Percentiles rank a stretch among this genome's conserved stretches.
Conservation (phyloP, 2,888 invertebrate species). For the Gymnoscelis rufifasciata region DNA sequence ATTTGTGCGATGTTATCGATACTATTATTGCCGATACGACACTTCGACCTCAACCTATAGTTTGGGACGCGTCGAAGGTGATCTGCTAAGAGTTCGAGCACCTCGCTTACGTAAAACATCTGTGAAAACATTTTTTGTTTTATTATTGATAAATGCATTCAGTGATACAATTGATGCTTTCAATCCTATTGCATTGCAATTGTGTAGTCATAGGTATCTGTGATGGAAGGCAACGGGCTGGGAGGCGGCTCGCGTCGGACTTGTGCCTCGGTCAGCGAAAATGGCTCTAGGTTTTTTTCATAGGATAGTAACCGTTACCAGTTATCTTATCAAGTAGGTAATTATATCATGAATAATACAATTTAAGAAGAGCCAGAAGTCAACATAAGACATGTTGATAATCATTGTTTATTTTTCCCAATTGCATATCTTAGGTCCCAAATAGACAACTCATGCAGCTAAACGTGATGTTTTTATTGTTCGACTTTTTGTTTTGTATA, state of each 20-base stretch:
- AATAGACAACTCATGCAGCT: not conserved
- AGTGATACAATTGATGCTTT: constrained; percentile 30
- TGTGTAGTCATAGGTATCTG: constrained; percentile 4
- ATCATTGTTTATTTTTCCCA: constrained; percentile 7
- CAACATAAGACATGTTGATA: not conserved
- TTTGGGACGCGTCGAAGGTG: constrained; percentile 72
- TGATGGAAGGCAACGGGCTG: too few relatives aligned
- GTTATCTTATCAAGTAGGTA: not conserved
- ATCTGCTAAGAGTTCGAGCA: constrained; percentile 60
- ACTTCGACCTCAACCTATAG: constrained; percentile 70
- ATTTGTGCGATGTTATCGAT: constrained; percentile 62
- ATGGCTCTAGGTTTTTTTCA: not conserved
- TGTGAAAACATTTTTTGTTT: constrained; percentile 52
- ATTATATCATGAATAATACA: not conserved
- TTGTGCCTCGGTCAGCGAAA: not conserved
- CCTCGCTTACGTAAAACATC: constrained; percentile 70
- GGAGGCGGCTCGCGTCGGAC: too few relatives aligned
- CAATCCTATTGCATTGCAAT: constrained; percentile 20
- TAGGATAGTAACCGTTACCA: not conserved
- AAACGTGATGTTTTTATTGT: constrained; percentile 4
- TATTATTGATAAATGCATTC: constrained; percentile 41
- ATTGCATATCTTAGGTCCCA: not conserved
- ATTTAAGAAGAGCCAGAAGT: not conserved
- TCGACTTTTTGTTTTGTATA: not conserved
- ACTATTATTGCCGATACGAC: constrained; percentile 67